Evolutionary conservation across 2,888 invertebrate genomes (phyloP).

Genomic region (Cataglyphis rosenhaueri): DNA sequence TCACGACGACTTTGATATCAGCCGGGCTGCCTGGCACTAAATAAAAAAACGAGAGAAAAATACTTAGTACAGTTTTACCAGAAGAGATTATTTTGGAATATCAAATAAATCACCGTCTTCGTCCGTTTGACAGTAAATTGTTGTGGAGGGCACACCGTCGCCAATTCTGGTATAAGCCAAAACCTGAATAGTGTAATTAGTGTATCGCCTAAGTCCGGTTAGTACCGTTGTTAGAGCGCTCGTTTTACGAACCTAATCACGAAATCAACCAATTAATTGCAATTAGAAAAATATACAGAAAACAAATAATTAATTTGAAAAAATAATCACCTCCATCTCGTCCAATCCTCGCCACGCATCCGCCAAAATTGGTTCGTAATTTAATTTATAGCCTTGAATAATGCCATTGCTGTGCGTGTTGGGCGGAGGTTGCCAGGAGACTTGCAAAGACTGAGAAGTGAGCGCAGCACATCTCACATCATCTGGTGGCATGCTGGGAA

Average conservation of each 20-base stretch:
- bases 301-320: not conserved
- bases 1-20: conserved; percentile 92
- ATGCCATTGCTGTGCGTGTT: conserved; percentile 91
- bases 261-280: conserved; percentile 23
- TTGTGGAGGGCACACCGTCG: conserved; percentile 90
- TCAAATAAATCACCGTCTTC: conserved; percentile 89
- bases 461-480: conserved; percentile 91
- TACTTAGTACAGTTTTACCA: conserved; percentile 1
- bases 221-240: conserved; percentile 90
- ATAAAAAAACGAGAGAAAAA: conserved; percentile 44
- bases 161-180: conserved; percentile 92
- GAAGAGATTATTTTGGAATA: not conserved
- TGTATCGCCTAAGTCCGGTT: conserved; percentile 90
- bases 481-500: conserved; percentile 92
- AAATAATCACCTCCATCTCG: conserved; percentile 82
- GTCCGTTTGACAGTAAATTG: conserved; percentile 91
- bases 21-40: conserved; percentile 92
- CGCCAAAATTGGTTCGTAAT: conserved; percentile 89
- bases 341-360: conserved; percentile 86
- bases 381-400: conserved; percentile 91
- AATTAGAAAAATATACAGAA: not conserved
- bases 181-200: conserved; percentile 94
- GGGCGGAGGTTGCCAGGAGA: conserved; percentile 93
- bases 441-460: conserved; percentile 91
- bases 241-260: conserved; percentile 87